Conservation (phyloP, 2,113 vertebrate genomes). For the Lucifuga dentata region DNA sequence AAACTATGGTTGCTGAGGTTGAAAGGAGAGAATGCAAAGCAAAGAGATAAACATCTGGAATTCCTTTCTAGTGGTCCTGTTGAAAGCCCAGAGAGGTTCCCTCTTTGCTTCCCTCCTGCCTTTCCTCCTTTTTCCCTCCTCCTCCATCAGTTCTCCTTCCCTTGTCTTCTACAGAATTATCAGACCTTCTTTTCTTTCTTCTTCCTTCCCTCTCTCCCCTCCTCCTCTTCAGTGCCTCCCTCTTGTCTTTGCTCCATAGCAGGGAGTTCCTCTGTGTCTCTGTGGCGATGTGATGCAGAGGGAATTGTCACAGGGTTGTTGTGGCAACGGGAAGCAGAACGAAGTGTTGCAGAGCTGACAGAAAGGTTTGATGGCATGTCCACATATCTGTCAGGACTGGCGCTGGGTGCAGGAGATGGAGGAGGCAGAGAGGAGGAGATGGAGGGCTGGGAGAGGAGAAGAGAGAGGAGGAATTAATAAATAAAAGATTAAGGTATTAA, state of each 20-base stretch:
- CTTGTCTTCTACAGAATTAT: not conserved
- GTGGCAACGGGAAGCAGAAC: slow-evolving; percentile 56
- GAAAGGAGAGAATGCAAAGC: not conserved
- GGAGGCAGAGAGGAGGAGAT: slow-evolving; percentile 68
- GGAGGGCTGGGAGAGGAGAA: slow-evolving; percentile 71
- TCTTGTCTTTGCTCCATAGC: slow-evolving; percentile 55
- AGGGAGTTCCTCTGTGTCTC: slow-evolving; percentile 61
- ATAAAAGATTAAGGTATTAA: not conserved
- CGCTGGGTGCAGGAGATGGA: slow-evolving; percentile 62
- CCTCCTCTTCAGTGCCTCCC: not conserved
- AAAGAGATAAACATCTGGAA: too few relatives aligned
- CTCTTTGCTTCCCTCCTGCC: not conserved
- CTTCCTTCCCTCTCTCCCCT: slow-evolving; percentile 1
- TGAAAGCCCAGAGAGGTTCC: not conserved
- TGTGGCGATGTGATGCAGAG: slow-evolving; percentile 31
- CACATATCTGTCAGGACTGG: slow-evolving; percentile 34
- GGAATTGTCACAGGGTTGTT: slow-evolving; percentile 60
- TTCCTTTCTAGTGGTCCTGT: not conserved
- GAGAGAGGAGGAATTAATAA: slow-evolving; percentile 18
- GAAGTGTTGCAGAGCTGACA: slow-evolving; percentile 68
- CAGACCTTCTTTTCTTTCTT: slow-evolving; percentile 42
- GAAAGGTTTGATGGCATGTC: slow-evolving; percentile 67
- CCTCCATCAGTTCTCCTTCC: not conserved
- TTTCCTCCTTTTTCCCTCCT: not conserved
- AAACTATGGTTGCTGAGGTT: not conserved